Base-by-base conservation (phyloP, 2,797 vertebrate genomes). In the Microctenopoma lineatum region DNA sequence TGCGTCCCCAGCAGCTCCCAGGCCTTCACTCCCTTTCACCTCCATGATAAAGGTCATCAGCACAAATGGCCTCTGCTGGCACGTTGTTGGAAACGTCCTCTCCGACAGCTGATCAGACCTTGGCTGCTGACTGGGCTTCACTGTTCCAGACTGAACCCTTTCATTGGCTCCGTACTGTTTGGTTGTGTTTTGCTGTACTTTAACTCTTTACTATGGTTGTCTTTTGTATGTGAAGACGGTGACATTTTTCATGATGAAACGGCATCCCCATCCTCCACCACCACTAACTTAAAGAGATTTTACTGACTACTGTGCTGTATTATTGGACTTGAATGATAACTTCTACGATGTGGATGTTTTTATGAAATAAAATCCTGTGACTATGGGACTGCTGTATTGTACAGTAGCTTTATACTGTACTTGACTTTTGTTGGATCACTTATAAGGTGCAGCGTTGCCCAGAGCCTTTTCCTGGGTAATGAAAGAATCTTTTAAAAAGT, bases 131-230 rank as follows among this genome's bases (percentile, higher is more conserved):
- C 66, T 48, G 6, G 73, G 67, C 74, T 59, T 60, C 38, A 3
- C 9, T 59, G 41, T 57, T 66, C 54, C 82, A 42, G 65, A 67
- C 42, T 1, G 69, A 70, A 54, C 54, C 55, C 80, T 81, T 79
- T 78, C 75, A 79, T 85, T 38, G 73, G 84, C 85, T 85, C 67
- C 76, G 81, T 87, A 85, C 87, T 87, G 82, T 91, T 90, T 82
- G 81, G 70, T 81, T 86, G 81, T 86, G 67, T 90, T 85, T 87
- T 46, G 75, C 84, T 83, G 83, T 88, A 46, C 87, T 88, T 87
- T 59, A 86, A 84, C 75, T 82, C 70, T 87, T 85, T 76, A 56
- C 69, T 81, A 65, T 68, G 58, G 73, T 80, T 70, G 66, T 87
- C 60, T 75, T 84, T 83, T 82, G 56, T 82, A 83, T 74, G 62